Base-by-base conservation (phyloP, 92 coral and sea anemone species). In the Umimayanthus chanpuru region DNA sequence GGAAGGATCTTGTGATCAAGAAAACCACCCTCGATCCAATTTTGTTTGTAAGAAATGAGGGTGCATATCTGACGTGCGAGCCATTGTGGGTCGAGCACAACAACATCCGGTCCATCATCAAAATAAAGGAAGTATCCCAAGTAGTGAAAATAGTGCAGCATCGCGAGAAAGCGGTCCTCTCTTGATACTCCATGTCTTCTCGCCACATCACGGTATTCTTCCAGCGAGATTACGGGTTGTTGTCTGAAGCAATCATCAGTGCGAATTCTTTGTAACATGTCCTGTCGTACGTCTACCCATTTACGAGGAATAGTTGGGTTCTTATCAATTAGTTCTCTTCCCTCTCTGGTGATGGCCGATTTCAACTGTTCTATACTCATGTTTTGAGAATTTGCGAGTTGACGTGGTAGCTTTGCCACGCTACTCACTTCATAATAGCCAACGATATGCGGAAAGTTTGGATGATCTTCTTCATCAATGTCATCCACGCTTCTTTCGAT, bases 251-350 rank as follows among this genome's bases (percentile, higher is more conserved):
- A 41, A 39, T 76, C 80, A n/a, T 76, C 49, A n/a, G 7, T 9
- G 50, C 5, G 29, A 21, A 76, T 3, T 76, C 56, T 39, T 76
- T 41, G 80, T 41, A 76, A 39, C 41, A 76, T 76, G 26, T 76
- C 80, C 41, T 6, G 56, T 76, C 80, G 80, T 12, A 41, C 56
- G 1, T 76, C 53, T 25, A 76, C 5, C 80, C 80, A 76, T 76
- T 76, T 76, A 44, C 80, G 80, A 23, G 80, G 80, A 41, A 76
- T 76, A 11, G 80, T 76, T 39, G 80, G 80, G 80, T 76, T 76
- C 56, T 41, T 76, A 21, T 12, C 80, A 76, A 76, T 41, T 32
- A 76, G 26, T n/a, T 76, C 53, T 76, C 32, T 44, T 41, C 80
- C 80, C 25, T 76, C 80, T 39, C 7, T 76, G 49, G 15, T 21